Conservation (phyloP, 2,797 vertebrate genomes). For the Clangula hyemalis region DNA sequence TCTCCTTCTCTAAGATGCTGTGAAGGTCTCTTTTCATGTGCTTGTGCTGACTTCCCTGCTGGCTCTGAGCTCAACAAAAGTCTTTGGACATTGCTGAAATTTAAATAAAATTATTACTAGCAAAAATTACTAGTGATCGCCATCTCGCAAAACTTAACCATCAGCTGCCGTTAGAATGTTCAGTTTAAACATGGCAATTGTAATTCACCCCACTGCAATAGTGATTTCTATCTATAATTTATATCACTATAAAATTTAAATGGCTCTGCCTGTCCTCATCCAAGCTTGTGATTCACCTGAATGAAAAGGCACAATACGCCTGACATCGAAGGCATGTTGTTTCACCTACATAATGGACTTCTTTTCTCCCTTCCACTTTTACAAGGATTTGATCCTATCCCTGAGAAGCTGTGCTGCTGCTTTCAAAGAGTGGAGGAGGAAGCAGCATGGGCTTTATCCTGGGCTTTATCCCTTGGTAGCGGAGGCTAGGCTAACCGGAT, state of each 20-base stretch:
- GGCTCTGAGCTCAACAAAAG: background rate
- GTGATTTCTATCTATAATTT: slow-evolving; percentile 44
- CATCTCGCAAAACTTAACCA: slow-evolving; percentile 5
- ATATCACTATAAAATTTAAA: slow-evolving; percentile 36
- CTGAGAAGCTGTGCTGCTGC: background rate
- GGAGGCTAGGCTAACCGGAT: background rate
- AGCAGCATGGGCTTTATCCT: background rate
- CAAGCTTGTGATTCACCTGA: background rate
- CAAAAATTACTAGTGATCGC: background rate
- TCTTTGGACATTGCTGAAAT: background rate
- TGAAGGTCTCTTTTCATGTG: background rate
- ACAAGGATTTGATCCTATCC: background rate
- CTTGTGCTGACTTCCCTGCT: background rate
- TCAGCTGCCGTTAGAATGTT: background rate
- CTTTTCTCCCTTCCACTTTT: background rate
- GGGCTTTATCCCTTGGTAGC: background rate
- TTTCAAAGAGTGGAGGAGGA: background rate
- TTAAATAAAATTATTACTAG: slow-evolving; percentile 42
- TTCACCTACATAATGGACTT: background rate
- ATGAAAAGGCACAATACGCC: background rate
- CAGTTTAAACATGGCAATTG: background rate
- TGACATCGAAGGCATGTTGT: accelerated
- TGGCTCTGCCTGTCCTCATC: background rate
- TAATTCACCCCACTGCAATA: slow-evolving; percentile 19
- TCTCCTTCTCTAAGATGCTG: background rate